Conservation (phyloP, 2,113 vertebrate genomes). For the Petaurus breviceps region DNA sequence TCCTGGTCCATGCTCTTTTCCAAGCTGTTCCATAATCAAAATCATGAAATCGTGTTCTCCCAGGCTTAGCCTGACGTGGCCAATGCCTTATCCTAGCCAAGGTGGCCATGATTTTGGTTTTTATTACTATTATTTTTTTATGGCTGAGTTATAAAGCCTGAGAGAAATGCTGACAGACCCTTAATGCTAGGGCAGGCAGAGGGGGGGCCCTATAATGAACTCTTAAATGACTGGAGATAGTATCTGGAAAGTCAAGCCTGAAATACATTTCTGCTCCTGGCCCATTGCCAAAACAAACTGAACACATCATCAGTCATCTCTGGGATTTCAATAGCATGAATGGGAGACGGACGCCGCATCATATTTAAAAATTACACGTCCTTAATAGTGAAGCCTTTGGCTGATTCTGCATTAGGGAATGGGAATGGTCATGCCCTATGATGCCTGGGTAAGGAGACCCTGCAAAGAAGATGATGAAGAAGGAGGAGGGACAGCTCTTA, state of each 20-base stretch:
- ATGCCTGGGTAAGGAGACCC: background rate
- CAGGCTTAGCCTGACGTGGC: constrained; percentile 1
- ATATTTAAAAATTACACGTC: constrained; percentile 67
- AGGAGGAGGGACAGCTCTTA: accelerated
- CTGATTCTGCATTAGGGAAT: constrained; percentile 64
- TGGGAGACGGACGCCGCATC: constrained; percentile 74
- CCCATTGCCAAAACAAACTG: constrained; percentile 88
- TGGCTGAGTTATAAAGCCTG: constrained; percentile 81
- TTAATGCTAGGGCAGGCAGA: constrained; percentile 74
- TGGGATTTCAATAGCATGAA: constrained; percentile 70
- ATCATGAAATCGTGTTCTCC: constrained; percentile 81
- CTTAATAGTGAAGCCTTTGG: constrained; percentile 46
- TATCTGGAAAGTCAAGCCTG: constrained; percentile 87
- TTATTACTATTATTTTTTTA: constrained; percentile 56
- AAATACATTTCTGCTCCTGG: constrained; percentile 86
- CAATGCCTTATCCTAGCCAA: background rate
- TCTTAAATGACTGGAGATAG: constrained; percentile 85
- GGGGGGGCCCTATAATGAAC: constrained; percentile 82
- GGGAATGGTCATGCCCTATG: constrained; percentile 50
- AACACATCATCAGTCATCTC: constrained; percentile 85
- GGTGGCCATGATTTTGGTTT: background rate
- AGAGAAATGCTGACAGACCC: constrained; percentile 83
- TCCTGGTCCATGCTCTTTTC: background rate
- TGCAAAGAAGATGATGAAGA: constrained; percentile 19
- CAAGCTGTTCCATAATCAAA: constrained; percentile 50